Base-by-base conservation (phyloP, 1,140 invertebrate species). In the Micrasema longulum region DNA sequence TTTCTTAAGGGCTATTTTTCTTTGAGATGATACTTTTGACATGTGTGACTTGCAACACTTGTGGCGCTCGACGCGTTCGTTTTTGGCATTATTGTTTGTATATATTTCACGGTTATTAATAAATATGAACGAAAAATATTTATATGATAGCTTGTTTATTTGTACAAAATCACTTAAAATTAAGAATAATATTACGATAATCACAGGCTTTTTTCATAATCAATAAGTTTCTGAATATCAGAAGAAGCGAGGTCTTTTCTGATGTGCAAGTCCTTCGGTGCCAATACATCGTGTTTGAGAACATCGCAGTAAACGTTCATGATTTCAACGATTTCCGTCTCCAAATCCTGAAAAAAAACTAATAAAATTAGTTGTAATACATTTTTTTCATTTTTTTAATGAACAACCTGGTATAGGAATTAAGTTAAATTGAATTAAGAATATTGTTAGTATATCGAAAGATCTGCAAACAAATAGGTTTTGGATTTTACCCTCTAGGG, bases 271-370 rank as follows among this genome's bases (percentile, higher is more conserved):
- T 85, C 84, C 52, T 81, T 80, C 12, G 84, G 84, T 11, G 83
- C 81, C 4, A 81, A 81, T 38, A 83, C 77, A 71, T 85, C 84
- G 64, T 79, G 81, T 72, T 81, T 79, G 63, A 85, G 79, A 26
- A 85, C 84, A 35, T 79, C 79, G 69, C 82, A 81, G 36, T 83
- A 81, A 78, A 83, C 79, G 47, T 82, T 80, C 77, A 85, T 83
- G 23, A 78, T 81, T 62, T 76, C 81, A 66, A 85, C 81, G 62
- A 85, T 82, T 79, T 85, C 83, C 16, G 79, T 75, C 70, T 84
- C 82, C 57, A 84, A 75, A 20, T 82, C 81, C 84, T 85, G 79
- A 53, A 82, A 83, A 66, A 22, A 72, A 38, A 76, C 73, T 16
- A 71, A 55, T n/a, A n/a, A n/a, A n/a, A n/a, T n/a, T n/a, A n/a